Conservation (phyloP, 2,797 vertebrate genomes). For the Neosilurus mollespiculum region DNA sequence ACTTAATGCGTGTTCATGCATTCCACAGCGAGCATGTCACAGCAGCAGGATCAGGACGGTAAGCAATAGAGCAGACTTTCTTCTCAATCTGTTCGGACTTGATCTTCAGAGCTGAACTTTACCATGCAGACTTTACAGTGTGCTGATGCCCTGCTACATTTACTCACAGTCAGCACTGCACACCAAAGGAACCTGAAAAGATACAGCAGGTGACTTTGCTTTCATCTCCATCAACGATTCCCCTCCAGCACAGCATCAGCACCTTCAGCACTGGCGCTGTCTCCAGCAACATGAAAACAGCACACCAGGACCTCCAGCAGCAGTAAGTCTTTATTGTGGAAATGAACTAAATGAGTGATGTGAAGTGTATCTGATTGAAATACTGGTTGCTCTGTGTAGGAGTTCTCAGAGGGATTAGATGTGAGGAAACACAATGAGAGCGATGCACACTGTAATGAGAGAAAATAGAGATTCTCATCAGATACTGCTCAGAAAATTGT, state of each 20-base stretch:
- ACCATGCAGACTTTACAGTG: constrained; percentile 27
- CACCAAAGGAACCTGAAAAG: background rate
- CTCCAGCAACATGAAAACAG: constrained; percentile 36
- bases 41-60: background rate
- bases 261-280: background rate
- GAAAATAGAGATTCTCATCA: constrained; percentile 3
- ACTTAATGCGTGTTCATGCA: no score
- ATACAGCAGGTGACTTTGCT: constrained; percentile 5
- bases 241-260: background rate
- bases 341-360: background rate
- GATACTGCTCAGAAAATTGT: background rate
- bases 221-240: background rate
- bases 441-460: constrained; percentile 4
- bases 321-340: constrained; percentile 21
- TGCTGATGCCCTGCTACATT: background rate
- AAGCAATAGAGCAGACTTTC: background rate
- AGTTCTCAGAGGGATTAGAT: background rate
- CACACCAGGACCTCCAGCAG: constrained; percentile 11
- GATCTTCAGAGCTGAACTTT: constrained; percentile 22
- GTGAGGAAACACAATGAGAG: background rate
- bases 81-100: constrained; percentile 2
- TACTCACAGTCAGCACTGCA: background rate
- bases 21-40: background rate
- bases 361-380: background rate
- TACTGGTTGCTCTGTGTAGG: background rate